A percentile compares a stretch with the other conserved stretches of the same genome.
Conservation (phyloP, 2,113 vertebrate genomes). For the Gyps fulvus region DNA sequence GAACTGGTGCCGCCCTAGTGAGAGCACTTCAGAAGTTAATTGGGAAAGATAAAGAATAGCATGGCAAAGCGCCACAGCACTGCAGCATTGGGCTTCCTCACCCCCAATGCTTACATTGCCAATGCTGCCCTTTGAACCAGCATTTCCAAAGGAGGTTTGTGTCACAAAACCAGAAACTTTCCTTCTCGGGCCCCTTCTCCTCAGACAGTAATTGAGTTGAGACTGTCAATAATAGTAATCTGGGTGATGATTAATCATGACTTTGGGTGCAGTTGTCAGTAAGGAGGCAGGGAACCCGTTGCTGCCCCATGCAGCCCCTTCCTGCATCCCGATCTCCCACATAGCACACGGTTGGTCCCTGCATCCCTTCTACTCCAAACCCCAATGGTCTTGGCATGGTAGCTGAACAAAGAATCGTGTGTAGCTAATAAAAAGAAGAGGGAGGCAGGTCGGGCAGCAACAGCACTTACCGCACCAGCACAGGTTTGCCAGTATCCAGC, state of each 20-base stretch:
- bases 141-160: neutral
- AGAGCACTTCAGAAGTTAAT: conserved; percentile 56
- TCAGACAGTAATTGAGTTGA: neutral
- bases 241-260: neutral
- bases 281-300: neutral
- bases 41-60: conserved; percentile 30
- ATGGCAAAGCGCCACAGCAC: neutral
- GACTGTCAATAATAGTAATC: neutral
- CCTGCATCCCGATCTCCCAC: neutral
- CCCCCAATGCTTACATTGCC: neutral
- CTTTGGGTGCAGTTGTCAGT: rapidly evolving
- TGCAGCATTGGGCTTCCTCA: neutral
- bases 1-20: conserved; percentile 21
- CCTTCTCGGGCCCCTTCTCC: neutral
- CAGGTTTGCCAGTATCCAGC: neutral
- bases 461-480: rapidly evolving
- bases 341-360: rapidly evolving
- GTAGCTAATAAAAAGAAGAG: neutral
- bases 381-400: rapidly evolving
- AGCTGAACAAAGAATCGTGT: neutral
- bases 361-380: neutral
- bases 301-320: neutral
- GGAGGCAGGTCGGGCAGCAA: neutral
- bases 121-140: neutral
- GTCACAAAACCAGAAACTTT: neutral